These are phyloP conservation scores for Megaceryle alcyon DNA, from an alignment of 2,797 vertebrate species.

Conservation along the genomic window DNA sequence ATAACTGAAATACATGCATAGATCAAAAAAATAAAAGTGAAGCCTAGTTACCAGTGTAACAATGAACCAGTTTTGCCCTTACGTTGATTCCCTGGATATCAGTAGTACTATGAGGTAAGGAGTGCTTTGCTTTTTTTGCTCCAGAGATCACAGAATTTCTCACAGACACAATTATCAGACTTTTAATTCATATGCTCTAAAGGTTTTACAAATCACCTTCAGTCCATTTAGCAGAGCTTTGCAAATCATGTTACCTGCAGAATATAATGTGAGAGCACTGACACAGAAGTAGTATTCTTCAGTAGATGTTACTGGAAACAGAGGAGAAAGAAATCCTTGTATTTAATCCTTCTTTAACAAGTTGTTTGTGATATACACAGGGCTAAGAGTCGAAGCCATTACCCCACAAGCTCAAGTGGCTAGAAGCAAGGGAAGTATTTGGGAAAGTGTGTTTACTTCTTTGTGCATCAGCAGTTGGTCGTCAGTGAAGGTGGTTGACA, in stretches of 20 bases:
- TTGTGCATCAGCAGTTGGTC: not conserved
- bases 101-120: not conserved
- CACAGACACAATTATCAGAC: not conserved
- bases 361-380: not conserved
- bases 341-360: not conserved
- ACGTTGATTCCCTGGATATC: not conserved
- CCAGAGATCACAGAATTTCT: not conserved
- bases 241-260: not conserved
- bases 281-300: not conserved
- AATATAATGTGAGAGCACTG: not conserved
- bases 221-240: not conserved
- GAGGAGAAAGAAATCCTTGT: not conserved
- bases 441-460: not conserved
- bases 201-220: not conserved
- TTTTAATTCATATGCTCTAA: not conserved
- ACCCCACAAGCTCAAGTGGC: not conserved
- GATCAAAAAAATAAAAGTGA: not conserved
- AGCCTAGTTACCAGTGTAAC: not conserved
- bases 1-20: not conserved
- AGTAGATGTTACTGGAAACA: not conserved
- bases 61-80: not conserved
- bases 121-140: not conserved
- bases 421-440: not conserved
- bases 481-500: not conserved
- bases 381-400: not conserved